phyloP scores from a whole-genome alignment of 2,888 invertebrate species.

The Leptinotarsa juncta region DNA sequence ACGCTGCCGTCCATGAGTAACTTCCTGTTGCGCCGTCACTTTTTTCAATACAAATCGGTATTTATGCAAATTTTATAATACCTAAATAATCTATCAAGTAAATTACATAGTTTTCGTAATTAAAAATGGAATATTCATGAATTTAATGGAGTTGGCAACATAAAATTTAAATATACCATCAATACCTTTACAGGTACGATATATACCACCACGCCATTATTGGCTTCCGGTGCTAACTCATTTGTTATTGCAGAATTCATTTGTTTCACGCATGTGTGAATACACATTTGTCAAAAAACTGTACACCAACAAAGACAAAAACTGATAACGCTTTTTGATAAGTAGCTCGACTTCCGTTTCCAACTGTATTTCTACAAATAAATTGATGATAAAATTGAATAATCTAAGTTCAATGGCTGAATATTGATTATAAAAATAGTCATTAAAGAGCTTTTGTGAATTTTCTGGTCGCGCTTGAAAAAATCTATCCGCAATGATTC shows the following conservation, averaged over 20 bases:
- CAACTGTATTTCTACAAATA: constrained; percentile 52
- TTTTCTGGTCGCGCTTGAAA: constrained; percentile 32
- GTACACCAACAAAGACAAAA: constrained; percentile 58
- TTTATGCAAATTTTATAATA: constrained; percentile 43
- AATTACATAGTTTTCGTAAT: constrained; percentile 47
- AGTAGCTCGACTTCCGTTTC: constrained; percentile 60
- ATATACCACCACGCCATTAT: constrained; percentile 56
- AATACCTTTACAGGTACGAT: constrained; percentile 38
- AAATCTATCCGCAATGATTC: constrained; percentile 23
- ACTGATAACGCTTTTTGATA: constrained; percentile 60
- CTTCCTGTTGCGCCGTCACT: constrained; percentile 39
- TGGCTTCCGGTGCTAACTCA: constrained; percentile 62
- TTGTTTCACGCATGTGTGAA: constrained; percentile 64
- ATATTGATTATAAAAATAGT: constrained; percentile 49
- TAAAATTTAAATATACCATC: constrained; percentile 45
- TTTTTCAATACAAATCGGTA: constrained; percentile 44
- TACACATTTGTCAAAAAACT: constrained; percentile 58
- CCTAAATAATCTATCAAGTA: constrained; percentile 45
- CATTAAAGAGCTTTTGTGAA: constrained; percentile 36
- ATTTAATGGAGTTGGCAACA: constrained; percentile 45
- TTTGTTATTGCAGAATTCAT: constrained; percentile 64
- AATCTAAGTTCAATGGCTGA: constrained; percentile 57
- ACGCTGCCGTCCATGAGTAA: constrained; percentile 32
- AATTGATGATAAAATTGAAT: constrained; percentile 52
- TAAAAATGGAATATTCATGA: constrained; percentile 48